Evolutionary conservation across 2,797 vertebrate genomes (phyloP).

Genomic region (Anguilla marmorata): DNA sequence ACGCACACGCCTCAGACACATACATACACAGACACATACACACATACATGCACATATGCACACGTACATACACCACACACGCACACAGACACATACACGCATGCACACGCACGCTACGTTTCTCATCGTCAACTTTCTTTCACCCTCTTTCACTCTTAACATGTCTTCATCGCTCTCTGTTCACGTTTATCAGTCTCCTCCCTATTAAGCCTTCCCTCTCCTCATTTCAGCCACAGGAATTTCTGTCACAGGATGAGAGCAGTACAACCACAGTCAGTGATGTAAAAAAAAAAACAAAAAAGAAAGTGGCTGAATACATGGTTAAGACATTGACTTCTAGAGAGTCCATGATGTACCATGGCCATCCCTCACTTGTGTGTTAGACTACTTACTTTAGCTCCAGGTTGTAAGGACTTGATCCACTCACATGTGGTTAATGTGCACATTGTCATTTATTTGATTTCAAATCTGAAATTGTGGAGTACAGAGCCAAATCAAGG

Average conservation of each 20-base stretch:
- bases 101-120: not conserved
- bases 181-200: not conserved
- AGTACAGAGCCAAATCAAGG: too few species aligned
- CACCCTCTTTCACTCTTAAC: not conserved
- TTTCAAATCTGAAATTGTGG: too few species aligned
- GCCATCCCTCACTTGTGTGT: too few species aligned
- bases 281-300: not conserved
- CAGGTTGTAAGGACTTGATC: not conserved
- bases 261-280: not conserved
- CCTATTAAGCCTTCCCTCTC: not conserved
- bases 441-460: not conserved
- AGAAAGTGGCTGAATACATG: not conserved
- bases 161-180: not conserved
- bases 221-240: not conserved
- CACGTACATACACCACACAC: conserved; percentile 6
- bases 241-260: not conserved
- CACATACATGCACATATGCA: not conserved
- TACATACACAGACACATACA: conserved; percentile 31
- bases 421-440: too few species aligned
- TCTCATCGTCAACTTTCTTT: not conserved
- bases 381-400: not conserved
- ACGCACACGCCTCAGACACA: conserved; percentile 36
- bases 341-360: too few species aligned
- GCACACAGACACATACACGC: not conserved
- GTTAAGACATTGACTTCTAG: not conserved